Evolutionary conservation across 2,888 invertebrate genomes (phyloP).

Genomic region (Andrena trimmerana): DNA sequence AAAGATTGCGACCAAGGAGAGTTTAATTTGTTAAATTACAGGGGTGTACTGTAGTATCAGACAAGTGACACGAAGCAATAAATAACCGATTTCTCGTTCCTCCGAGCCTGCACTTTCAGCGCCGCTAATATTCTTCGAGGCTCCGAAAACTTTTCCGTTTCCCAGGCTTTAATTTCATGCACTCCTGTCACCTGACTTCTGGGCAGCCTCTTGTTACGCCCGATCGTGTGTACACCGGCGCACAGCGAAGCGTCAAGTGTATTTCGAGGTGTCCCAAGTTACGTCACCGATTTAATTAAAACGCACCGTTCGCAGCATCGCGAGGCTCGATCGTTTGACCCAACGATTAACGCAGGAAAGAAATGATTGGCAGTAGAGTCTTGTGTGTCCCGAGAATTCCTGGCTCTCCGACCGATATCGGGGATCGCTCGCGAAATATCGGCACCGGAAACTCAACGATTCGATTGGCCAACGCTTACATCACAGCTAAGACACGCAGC

Average conservation of each 20-base stretch:
- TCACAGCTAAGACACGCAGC: background rate
- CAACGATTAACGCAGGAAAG: slow-evolving; percentile 51
- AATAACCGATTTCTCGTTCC: background rate
- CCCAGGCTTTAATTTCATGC: background rate
- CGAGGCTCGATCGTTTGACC: slow-evolving; percentile 43
- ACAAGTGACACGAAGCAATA: slow-evolving; percentile 5
- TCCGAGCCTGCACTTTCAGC: background rate
- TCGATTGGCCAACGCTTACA: background rate
- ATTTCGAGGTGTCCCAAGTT: slow-evolving; percentile 51
- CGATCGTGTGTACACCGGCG: background rate
- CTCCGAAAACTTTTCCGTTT: background rate
- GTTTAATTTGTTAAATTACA: background rate
- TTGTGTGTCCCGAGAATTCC: slow-evolving; percentile 17
- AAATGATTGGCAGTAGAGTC: slow-evolving; percentile 54
- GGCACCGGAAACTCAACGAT: background rate
- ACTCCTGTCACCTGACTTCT: background rate
- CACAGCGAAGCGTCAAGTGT: slow-evolving; percentile 19
- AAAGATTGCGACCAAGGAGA: background rate
- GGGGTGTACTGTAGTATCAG: too few species aligned
- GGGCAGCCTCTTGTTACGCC: background rate
- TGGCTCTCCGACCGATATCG: background rate
- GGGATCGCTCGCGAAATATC: background rate
- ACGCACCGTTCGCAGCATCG: slow-evolving; percentile 46
- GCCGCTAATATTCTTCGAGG: too few species aligned
- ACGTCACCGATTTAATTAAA: slow-evolving; percentile 64